Evolutionary conservation across 2,888 invertebrate species (phyloP), one percentile per base, ranked within the genome.

Genomic region (Cheilosia vernalis): DNA sequence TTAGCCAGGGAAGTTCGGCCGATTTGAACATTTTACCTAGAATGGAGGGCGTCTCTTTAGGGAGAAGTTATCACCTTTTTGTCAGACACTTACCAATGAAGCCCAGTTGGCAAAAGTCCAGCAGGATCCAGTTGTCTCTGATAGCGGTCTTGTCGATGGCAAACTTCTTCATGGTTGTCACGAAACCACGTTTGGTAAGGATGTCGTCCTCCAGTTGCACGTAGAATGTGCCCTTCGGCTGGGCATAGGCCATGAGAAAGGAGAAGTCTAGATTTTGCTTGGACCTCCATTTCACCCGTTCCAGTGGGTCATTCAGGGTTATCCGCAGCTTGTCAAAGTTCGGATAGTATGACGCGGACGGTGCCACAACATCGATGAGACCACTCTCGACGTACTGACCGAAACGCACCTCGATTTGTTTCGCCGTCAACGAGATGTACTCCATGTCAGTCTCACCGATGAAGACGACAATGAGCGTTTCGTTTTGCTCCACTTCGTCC

Each of bases 151-250:
- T 96, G 89, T 96, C 95, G 9, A 96, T 92, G 15, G 97, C 97
- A 90, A 96, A 97, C 78, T 95, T 95, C 91, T 96, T 96, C 96
- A 97, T 97, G 74, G 96, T 96, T 67, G 95, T 95, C 88, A 98
- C 94, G 90, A 96, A 98, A 80, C 96, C 95, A 1, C 95, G 94
- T 90, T 97, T 97, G 0, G 98, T 96, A 40, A 98, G 93, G 66
- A 99, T 97, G 90, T 99, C 98, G 90, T 99, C 98, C 92, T 99
- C 98, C 9, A 99, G 93, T 94, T 98, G 97, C 19, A 98, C 94
- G 90, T 98, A 99, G 92, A 96, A 98, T 0, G 95, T 95, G 47
- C 96, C 98, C 90, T 96, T 96, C 0, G 96, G 94, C 89, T 97
- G 96, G 0, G 97, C 96, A 90, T 98, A 98, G 76, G 98, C 95